phyloP scores from a whole-genome alignment of 2,888 invertebrate genomes.

The Leucophenga maculata region DNA sequence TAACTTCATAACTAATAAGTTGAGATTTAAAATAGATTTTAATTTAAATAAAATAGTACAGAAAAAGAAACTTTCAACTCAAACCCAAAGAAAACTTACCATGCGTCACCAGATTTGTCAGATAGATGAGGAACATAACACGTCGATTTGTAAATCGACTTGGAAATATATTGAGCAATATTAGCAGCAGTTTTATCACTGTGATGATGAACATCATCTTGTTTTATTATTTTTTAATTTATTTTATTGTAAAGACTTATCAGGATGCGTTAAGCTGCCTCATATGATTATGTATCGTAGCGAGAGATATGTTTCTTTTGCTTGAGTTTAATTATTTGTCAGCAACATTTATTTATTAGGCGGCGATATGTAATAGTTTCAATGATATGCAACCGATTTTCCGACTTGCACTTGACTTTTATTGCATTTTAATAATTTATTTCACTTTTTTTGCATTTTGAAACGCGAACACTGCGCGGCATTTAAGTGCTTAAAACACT shows the following conservation, averaged over 20 bases:
- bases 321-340: background rate
- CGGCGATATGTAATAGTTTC: background rate
- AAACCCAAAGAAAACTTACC: constrained; percentile 71
- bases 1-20: no score
- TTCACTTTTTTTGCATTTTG: constrained; percentile 20
- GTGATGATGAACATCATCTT: constrained; percentile 71
- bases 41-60: no score
- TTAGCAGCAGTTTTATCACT: constrained; percentile 71
- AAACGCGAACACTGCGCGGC: constrained; percentile 58
- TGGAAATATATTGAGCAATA: constrained; percentile 72
- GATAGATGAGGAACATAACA: constrained; percentile 71
- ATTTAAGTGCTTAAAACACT: constrained; percentile 66
- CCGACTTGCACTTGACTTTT: constrained; percentile 27
- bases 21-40: no score
- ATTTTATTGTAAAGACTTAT: constrained; percentile 27
- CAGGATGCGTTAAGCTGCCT: constrained; percentile 42
- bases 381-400: constrained; percentile 20
- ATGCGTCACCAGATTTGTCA: constrained; percentile 72
- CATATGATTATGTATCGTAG: no score
- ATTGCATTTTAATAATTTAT: constrained; percentile 37
- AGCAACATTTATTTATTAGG: background rate
- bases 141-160: constrained; percentile 72
- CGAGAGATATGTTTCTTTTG: background rate
- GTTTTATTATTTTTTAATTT: constrained; percentile 29
- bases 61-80: no score